Evolutionary conservation across 2,888 invertebrate genomes (phyloP), one percentile per base, ranked within the genome.

Genomic region (Gisinianus flammeolus): DNA sequence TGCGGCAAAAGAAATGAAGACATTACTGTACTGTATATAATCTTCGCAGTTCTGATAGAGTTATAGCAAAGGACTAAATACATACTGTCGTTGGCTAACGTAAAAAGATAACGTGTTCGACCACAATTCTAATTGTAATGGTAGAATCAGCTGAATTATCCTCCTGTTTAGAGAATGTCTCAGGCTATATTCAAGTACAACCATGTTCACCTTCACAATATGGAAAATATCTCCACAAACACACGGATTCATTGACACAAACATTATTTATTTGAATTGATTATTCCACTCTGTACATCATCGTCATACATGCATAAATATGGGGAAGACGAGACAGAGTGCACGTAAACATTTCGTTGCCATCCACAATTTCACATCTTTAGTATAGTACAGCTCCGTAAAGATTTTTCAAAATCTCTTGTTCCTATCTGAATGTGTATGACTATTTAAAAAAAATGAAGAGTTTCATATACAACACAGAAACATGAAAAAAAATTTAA

Each of bases 141-240:
- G 44, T 44, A 44, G 44, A 44, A 44, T 44, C 19, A 44, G 44
- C 19, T 44, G 44, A 44, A 44, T 44, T 44, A 44, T 44, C 44
- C 44, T 16, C 44, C 12, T 44, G 44, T 44, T 44, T 44, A 19
- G 44, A 44, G 44, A 44, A 6, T 44, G 44, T 44, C 44, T 44
- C 44, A 6, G 44, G 19, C 44, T 44, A 19, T 44, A 16, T 44
- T 44, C 3, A 24, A 58, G 58, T 58, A 24, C n/a, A 22, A 58
- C n/a, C 58, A 58, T 58, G 58, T 22, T 58, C 22, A n/a, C 58
- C 58, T 58, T 58, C n/a, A 58, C 58, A 58, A 58, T 24, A 58
- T 58, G 58, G 58, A 58, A 58, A 58, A 58, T 3, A 58, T 58
- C 16, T 24, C 56, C 16, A 56, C 22, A 24, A 2, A 58, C n/a